phyloP scores from a whole-genome alignment of 2,888 invertebrate species.

The Diaprepes abbreviatus region DNA sequence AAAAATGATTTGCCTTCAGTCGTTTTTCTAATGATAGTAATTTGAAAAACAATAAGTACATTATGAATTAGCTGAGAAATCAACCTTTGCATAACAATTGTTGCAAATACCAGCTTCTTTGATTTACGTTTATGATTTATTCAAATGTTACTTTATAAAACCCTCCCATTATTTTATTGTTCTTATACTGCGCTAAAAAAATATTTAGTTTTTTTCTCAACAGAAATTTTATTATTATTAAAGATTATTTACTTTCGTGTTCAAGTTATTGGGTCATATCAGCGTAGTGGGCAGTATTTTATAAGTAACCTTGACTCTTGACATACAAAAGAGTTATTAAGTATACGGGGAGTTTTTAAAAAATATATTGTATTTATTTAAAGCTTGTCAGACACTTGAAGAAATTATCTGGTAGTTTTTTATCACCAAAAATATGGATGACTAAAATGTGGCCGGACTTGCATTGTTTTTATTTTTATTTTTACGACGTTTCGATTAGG shows the following conservation, averaged over 20 bases:
- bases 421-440: too few species aligned
- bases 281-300: neutral
- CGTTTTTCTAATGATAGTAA: neutral
- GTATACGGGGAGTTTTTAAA: too few species aligned
- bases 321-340: too few species aligned
- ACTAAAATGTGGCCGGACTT: too few species aligned
- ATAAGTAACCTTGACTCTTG: constrained; percentile 13
- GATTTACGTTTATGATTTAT: constrained; percentile 27
- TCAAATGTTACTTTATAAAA: constrained; percentile 24
- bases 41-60: constrained; percentile 7
- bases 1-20: neutral
- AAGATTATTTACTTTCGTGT: neutral
- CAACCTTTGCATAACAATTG: constrained; percentile 11
- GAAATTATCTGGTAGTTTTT: too few species aligned
- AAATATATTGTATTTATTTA: too few species aligned
- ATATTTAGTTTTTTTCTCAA: neutral
- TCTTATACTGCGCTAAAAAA: constrained; percentile 15
- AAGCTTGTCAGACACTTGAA: too few species aligned
- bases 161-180: constrained; percentile 30
- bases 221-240: constrained; percentile 9
- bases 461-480: too few species aligned
- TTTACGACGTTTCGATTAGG: too few species aligned
- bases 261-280: constrained; percentile 15
- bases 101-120: constrained; percentile 6
- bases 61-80: neutral